phyloP scores from a whole-genome alignment of 2,113 vertebrate genomes.

The Oryctolagus cuniculus region DNA sequence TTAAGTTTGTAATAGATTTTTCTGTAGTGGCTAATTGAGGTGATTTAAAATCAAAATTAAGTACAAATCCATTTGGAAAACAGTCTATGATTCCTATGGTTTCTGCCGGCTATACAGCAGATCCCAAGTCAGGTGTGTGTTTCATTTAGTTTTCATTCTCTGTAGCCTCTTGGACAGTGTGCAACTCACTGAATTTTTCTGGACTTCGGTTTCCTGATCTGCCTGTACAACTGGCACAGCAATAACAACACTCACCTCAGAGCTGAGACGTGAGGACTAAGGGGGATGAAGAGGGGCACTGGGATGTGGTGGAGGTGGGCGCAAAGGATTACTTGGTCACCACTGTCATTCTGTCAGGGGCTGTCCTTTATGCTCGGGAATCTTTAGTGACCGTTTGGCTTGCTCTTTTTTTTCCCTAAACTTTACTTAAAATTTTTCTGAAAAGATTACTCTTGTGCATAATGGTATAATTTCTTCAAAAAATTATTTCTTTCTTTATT shows the following conservation, averaged over 20 bases:
- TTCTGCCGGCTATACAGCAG: background rate
- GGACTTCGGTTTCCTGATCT: background rate
- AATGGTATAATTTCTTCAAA: background rate
- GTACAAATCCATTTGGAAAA: slow-evolving; percentile 26
- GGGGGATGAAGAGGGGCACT: background rate
- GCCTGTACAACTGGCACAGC: background rate
- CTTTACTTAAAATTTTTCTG: slow-evolving; percentile 10
- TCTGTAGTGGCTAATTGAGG: slow-evolving; percentile 2
- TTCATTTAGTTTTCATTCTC: slow-evolving; percentile 37
- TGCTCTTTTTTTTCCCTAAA: background rate
- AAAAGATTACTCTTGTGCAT: background rate
- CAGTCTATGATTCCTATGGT: background rate
- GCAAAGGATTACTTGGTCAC: background rate
- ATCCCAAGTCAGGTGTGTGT: background rate
- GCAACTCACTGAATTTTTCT: background rate
- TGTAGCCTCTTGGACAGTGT: background rate
- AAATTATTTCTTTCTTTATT: too few relatives aligned
- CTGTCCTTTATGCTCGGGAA: background rate
- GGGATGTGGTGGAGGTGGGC: background rate
- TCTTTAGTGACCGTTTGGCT: background rate
- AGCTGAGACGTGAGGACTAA: background rate
- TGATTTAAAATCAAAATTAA: slow-evolving; percentile 5
- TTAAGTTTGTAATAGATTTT: slow-evolving; percentile 26
- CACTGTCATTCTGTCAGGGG: background rate
- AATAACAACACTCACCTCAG: background rate